Evolutionary conservation across 1,140 invertebrate species (phyloP).

Genomic region (Dendrolimus kikuchii): DNA sequence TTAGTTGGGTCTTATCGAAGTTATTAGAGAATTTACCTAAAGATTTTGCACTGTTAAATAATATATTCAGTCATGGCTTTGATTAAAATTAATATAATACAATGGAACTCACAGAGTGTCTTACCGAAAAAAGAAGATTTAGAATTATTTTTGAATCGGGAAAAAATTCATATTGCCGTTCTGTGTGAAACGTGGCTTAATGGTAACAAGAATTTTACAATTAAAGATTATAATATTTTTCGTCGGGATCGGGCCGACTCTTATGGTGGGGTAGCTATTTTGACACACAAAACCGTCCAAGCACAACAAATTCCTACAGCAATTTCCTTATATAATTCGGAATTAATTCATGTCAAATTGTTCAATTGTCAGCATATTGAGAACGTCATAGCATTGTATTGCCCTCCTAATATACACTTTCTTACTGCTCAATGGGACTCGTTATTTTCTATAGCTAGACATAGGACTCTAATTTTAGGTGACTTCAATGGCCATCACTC

Average conservation of each 20-base stretch:
- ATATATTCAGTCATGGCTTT: slow-evolving; percentile 1
- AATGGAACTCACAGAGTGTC: slow-evolving; percentile 19
- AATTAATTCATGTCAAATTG: slow-evolving; percentile 7
- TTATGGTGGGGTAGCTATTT: slow-evolving; percentile 14
- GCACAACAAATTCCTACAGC: too few relatives aligned
- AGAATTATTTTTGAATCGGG: slow-evolving; percentile 6
- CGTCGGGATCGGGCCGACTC: slow-evolving; percentile 6
- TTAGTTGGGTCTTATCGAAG: background rate
- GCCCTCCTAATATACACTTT: slow-evolving; percentile 1
- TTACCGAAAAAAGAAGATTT: slow-evolving; percentile 6
- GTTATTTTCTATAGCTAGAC: background rate
- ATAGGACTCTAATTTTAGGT: slow-evolving; percentile 7
- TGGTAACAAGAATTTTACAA: slow-evolving; percentile 2
- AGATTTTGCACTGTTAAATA: slow-evolving; percentile 1
- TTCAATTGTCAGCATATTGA: slow-evolving; percentile 11
- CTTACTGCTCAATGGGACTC: slow-evolving; percentile 1
- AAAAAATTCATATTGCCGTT: slow-evolving; percentile 12
- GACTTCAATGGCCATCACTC: background rate
- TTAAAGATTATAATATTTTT: slow-evolving; percentile 8
- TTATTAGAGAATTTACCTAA: slow-evolving; percentile 2
- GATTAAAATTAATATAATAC: slow-evolving; percentile 12
- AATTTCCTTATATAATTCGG: background rate
- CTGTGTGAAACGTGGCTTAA: slow-evolving; percentile 17
- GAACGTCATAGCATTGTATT: slow-evolving; percentile 14
- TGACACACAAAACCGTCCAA: slow-evolving; percentile 2